phyloP scores from a whole-genome alignment of 1,140 invertebrate genomes.

The Megalonaias nervosa region DNA sequence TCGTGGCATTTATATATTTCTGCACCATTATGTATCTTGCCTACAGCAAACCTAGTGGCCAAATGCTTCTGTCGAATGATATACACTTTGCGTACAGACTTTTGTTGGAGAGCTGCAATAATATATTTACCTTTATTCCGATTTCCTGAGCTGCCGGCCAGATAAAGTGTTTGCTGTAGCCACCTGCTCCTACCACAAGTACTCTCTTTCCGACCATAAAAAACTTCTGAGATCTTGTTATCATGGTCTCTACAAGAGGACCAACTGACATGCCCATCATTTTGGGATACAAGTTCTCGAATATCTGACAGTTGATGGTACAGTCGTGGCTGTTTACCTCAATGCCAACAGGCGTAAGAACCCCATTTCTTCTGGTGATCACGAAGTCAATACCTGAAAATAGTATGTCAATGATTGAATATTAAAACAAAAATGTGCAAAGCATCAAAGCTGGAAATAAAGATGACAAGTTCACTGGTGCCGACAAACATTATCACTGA shows the following conservation, averaged over 20 bases:
- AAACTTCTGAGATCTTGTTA: slow-evolving; percentile 31
- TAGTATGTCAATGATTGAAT: not conserved
- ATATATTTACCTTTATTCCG: slow-evolving; percentile 45
- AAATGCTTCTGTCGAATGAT: too few species aligned
- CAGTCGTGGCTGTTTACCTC: slow-evolving; percentile 53
- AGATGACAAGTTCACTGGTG: too few species aligned
- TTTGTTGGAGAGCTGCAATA: too few species aligned
- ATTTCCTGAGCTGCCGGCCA: slow-evolving; percentile 34
- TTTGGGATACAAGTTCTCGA: slow-evolving; percentile 28
- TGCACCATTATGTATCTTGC: too few species aligned
- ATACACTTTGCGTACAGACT: too few species aligned
- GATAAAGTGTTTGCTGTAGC: slow-evolving; percentile 38
- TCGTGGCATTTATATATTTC: too few species aligned
- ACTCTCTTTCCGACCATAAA: slow-evolving; percentile 34
- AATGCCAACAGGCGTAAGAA: slow-evolving; percentile 29
- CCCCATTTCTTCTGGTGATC: slow-evolving; percentile 25
- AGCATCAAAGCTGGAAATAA: too few species aligned
- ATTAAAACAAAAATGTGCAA: too few species aligned
- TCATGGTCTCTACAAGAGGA: slow-evolving; percentile 38
- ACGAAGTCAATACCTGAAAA: slow-evolving; percentile 44
- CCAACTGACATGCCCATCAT: not conserved
- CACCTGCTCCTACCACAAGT: slow-evolving; percentile 41
- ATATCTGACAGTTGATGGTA: slow-evolving; percentile 50
- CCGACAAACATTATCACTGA: too few species aligned
- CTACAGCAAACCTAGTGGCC: too few species aligned